Evolutionary conservation across 2,888 invertebrate genomes (phyloP).

Genomic region (Eubasilissa splendida): DNA sequence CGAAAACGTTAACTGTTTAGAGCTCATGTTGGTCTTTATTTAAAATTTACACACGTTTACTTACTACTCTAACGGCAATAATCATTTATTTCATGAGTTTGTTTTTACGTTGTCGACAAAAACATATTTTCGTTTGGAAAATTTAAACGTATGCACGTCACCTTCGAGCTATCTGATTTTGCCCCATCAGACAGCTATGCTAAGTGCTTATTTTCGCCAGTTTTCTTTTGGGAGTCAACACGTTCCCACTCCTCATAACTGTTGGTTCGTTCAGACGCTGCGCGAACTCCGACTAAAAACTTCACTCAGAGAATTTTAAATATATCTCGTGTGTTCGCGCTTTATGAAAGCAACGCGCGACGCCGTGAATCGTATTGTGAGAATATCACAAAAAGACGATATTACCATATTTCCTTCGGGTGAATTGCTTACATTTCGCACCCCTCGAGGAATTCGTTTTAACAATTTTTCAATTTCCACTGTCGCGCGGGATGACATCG

Average conservation of each 20-base stretch:
- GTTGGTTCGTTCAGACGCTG: constrained; percentile 18
- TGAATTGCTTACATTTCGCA: constrained; percentile 22
- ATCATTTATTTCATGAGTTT: neutral
- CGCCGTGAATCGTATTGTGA: constrained; percentile 33
- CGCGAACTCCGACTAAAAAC: constrained; percentile 20
- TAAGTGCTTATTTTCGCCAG: constrained; percentile 22
- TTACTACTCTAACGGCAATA: neutral
- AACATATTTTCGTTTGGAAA: constrained; percentile 8
- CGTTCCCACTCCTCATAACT: constrained; percentile 1
- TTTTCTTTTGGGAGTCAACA: constrained; percentile 4
- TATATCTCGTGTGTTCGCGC: constrained; percentile 32
- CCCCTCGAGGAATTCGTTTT: constrained; percentile 16
- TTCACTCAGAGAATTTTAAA: constrained; percentile 16
- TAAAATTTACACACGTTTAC: neutral
- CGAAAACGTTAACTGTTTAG: neutral
- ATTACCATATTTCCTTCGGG: constrained; percentile 25
- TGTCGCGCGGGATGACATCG: constrained; percentile 4
- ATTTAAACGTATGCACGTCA: constrained; percentile 26
- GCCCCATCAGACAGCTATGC: constrained; percentile 25
- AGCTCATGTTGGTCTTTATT: constrained; percentile 9
- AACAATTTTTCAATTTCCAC: constrained; percentile 39
- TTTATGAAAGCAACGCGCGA: constrained; percentile 14
- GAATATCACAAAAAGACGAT: neutral
- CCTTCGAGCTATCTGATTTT: constrained; percentile 25
- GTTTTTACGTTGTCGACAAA: neutral